phyloP scores from a whole-genome alignment of 2,888 invertebrate species.

The Drosophila putrida region DNA sequence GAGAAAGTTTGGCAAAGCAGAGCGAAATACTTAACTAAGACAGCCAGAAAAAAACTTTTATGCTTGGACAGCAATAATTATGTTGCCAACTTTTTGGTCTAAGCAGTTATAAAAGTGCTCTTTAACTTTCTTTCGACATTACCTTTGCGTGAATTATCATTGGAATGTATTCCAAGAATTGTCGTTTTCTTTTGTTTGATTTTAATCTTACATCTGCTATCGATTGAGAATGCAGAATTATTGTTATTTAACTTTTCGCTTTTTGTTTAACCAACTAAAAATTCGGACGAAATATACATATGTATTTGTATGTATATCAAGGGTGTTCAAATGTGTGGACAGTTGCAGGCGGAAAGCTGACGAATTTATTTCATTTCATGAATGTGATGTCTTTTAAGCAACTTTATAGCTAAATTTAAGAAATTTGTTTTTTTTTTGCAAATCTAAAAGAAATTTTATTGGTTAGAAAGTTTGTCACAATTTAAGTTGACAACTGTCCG shows the following conservation, averaged over 20 bases:
- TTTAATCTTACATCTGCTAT: constrained; percentile 5
- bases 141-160: constrained; percentile 17
- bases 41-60: constrained; percentile 49
- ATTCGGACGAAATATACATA: too few relatives aligned
- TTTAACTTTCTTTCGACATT: constrained; percentile 45
- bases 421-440: too few relatives aligned
- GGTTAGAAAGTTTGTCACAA: too few relatives aligned
- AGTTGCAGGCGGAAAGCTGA: constrained; percentile 7
- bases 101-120: constrained; percentile 26
- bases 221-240: constrained; percentile 7
- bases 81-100: constrained; percentile 37
- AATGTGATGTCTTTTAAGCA: too few relatives aligned
- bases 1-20: constrained; percentile 28
- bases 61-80: constrained; percentile 54
- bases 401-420: too few relatives aligned
- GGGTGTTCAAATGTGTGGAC: constrained; percentile 1
- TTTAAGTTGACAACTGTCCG: too few relatives aligned
- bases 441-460: too few relatives aligned
- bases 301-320: too few relatives aligned
- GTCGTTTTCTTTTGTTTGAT: background rate
- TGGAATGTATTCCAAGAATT: background rate
- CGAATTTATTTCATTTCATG: constrained; percentile 12
- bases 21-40: constrained; percentile 42
- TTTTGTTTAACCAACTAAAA: constrained; percentile 36
- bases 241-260: constrained; percentile 1